A percentile compares a stretch with the other conserved stretches of the same genome.
Conservation (phyloP, 2,888 invertebrate genomes). For the Tetropium fuscum region DNA sequence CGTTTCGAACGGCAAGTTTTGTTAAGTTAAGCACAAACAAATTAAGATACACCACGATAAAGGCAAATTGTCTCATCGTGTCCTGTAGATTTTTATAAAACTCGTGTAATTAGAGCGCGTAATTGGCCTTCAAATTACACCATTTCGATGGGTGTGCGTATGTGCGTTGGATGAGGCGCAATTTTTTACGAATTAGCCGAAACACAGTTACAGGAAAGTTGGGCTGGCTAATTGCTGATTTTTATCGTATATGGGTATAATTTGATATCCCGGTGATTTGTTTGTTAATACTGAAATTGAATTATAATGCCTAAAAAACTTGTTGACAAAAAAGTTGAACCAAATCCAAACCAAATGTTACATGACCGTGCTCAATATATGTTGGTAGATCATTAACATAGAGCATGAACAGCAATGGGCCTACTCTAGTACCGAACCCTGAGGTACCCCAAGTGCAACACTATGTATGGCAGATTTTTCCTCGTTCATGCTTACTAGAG, state of each 20-base stretch:
- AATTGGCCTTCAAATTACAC: slow-evolving; percentile 36
- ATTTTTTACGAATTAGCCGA: slow-evolving; percentile 31
- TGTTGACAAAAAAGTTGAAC: too few species aligned
- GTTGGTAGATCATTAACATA: too few species aligned
- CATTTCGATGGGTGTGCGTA: not conserved
- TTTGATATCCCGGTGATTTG: not conserved
- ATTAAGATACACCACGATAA: slow-evolving; percentile 56
- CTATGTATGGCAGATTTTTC: too few species aligned
- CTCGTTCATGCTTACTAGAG: too few species aligned
- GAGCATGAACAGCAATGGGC: too few species aligned
- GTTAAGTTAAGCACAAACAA: slow-evolving; percentile 50
- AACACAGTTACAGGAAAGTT: slow-evolving; percentile 3
- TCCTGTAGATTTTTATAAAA: slow-evolving; percentile 47
- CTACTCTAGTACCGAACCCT: too few species aligned
- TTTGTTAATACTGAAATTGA: too few species aligned
- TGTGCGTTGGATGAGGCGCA: slow-evolving; percentile 11
- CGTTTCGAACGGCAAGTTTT: slow-evolving; percentile 44
- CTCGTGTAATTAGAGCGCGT: slow-evolving; percentile 33
- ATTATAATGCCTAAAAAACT: too few species aligned
- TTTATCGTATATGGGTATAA: slow-evolving; percentile 1
- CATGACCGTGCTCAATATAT: too few species aligned
- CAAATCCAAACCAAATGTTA: too few species aligned
- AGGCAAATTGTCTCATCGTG: slow-evolving; percentile 53
- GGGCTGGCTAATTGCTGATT: slow-evolving; percentile 5
- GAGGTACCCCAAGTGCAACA: too few species aligned